These are phyloP conservation scores for Germaria angustata DNA, from an alignment of 2,888 invertebrate species.

Conservation along the genomic window DNA sequence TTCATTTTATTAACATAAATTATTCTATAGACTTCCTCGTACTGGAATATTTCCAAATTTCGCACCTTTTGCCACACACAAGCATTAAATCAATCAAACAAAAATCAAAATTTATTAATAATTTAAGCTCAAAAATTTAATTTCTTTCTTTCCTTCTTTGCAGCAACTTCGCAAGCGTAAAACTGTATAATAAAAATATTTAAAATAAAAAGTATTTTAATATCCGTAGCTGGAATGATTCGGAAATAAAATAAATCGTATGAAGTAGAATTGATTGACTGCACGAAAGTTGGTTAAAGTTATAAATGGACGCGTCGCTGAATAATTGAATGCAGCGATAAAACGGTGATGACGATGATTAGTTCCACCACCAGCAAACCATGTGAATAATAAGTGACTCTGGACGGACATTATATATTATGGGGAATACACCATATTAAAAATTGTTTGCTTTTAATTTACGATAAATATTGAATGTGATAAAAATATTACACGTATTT, in stretches of 20 bases:
- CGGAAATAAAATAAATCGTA: not conserved
- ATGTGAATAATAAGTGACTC: not conserved
- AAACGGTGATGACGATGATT: not conserved
- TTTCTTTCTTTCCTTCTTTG: not conserved
- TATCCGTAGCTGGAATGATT: not conserved
- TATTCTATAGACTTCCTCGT: not conserved
- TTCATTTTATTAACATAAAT: not conserved
- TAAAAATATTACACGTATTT: not conserved
- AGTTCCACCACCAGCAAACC: not conserved
- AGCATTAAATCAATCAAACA: not conserved
- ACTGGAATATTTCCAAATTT: not conserved
- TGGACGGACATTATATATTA: not conserved
- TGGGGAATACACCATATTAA: not conserved
- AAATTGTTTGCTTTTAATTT: not conserved
- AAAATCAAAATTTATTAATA: not conserved
- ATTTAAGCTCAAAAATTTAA: not conserved
- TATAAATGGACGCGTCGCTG: not conserved
- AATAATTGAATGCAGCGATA: constrained; percentile 18
- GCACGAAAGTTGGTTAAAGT: constrained; percentile 1
- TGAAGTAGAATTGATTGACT: constrained; percentile 4
- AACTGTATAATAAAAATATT: constrained; percentile 4
- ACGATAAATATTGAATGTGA: not conserved
- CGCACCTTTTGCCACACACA: not conserved
- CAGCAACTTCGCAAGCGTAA: not conserved
- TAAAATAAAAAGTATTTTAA: constrained; percentile 21